Percentiles rank a stretch among this genome's conserved stretches.
phyloP scores from a whole-genome alignment of 2,113 vertebrate genomes.

The Tachuris rubrigastra region DNA sequence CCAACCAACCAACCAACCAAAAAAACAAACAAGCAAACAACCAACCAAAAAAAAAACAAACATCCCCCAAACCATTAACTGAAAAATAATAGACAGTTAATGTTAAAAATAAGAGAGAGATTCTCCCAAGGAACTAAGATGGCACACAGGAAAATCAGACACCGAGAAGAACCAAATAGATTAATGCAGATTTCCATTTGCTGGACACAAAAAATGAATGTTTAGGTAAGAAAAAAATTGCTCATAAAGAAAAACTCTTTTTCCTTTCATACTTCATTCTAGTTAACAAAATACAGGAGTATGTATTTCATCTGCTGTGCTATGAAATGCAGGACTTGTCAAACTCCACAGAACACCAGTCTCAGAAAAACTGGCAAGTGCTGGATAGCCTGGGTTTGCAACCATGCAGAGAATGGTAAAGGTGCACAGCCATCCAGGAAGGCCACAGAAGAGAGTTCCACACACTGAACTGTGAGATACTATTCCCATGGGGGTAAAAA shows the following conservation, averaged over 20 bases:
- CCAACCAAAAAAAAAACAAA: too few species aligned
- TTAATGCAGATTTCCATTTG: not conserved
- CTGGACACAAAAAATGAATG: rapidly evolving
- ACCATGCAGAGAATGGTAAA: not conserved
- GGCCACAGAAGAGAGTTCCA: not conserved
- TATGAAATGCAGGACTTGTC: not conserved
- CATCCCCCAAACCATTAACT: not conserved
- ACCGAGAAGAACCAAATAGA: not conserved
- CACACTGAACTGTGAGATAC: not conserved
- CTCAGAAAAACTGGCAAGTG: not conserved
- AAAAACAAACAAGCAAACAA: not conserved
- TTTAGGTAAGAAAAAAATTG: not conserved
- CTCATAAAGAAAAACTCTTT: not conserved
- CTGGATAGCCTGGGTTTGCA: not conserved
- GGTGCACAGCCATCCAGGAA: not conserved
- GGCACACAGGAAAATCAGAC: not conserved
- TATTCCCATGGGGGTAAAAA: not conserved
- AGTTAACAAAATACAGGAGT: not conserved
- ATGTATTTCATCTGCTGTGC: not conserved
- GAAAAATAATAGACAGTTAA: not conserved
- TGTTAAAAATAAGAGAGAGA: not conserved
- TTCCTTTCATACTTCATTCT: not conserved
- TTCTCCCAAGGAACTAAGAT: not conserved
- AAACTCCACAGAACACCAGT: not conserved
- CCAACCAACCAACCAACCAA: too few species aligned